Conservation (phyloP, 2,113 vertebrate species). For the Nothoprocta perdicaria region DNA sequence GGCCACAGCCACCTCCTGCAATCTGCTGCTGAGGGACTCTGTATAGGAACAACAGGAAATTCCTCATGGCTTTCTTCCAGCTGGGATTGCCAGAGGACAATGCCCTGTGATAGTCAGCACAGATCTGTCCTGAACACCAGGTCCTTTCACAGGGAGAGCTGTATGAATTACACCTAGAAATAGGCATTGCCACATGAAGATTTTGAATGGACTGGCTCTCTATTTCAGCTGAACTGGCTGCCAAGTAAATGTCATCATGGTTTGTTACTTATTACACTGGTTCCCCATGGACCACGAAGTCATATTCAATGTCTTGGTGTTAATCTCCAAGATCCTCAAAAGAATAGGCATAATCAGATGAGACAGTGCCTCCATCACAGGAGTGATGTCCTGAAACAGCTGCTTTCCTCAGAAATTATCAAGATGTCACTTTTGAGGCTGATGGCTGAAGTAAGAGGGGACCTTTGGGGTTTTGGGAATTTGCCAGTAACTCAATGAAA, state of each 20-base stretch:
- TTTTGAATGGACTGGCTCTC: neutral
- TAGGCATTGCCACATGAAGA: accelerated
- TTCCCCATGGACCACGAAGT: neutral
- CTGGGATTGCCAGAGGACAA: neutral
- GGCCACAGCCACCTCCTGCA: neutral
- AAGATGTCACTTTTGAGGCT: neutral
- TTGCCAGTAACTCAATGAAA: neutral
- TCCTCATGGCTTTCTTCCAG: neutral
- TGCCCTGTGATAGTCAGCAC: neutral
- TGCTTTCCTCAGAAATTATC: conserved; percentile 23
- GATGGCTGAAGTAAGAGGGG: neutral
- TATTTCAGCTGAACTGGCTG: accelerated
- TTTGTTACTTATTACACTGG: neutral
- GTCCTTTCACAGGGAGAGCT: neutral
- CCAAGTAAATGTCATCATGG: neutral
- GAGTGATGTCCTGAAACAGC: neutral
- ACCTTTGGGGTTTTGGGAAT: neutral
- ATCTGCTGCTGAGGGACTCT: neutral
- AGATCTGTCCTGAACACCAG: neutral
- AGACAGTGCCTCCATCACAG: neutral
- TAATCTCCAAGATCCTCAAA: conserved; percentile 21
- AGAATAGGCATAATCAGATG: neutral
- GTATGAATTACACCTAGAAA: neutral
- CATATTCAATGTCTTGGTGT: conserved; percentile 4
- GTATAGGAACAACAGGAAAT: neutral